These are phyloP conservation scores for Pleuronectes platessa DNA, from an alignment of 2,113 vertebrate species.

Conservation along the genomic window DNA sequence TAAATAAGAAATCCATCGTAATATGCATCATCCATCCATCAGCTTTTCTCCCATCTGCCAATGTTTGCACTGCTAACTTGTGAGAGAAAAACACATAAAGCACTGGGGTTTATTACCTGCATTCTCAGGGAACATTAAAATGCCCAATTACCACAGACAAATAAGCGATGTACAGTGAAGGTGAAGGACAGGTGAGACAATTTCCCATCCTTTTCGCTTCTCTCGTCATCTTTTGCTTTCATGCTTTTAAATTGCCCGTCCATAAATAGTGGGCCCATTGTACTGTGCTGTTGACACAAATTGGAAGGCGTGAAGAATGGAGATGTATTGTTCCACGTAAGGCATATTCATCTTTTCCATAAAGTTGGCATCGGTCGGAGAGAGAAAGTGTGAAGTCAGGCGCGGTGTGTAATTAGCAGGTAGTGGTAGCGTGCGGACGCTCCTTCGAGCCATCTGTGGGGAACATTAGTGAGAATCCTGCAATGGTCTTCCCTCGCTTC, in stretches of 20 bases:
- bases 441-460: conserved; percentile 50
- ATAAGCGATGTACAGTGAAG: conserved; percentile 61
- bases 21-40: conserved; percentile 19
- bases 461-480: conserved; percentile 41
- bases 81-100: conserved; percentile 19
- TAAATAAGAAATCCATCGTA: conserved; percentile 7
- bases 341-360: conserved; percentile 70
- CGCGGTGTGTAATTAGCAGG: conserved; percentile 64
- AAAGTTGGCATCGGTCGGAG: conserved; percentile 49
- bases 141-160: conserved; percentile 68
- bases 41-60: conserved; percentile 16
- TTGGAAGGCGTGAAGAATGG: conserved; percentile 66
- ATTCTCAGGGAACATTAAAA: conserved; percentile 58
- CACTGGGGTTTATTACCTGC: conserved; percentile 47
- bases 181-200: conserved; percentile 64
- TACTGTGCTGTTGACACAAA: conserved; percentile 68
- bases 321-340: conserved; percentile 65
- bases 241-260: conserved; percentile 53
- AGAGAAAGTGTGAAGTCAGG: conserved; percentile 58
- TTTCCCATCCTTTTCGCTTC: conserved; percentile 56
- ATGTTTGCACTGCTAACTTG: conserved; percentile 25
- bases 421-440: conserved; percentile 38
- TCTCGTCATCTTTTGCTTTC: conserved; percentile 53
- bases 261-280: conserved; percentile 68
- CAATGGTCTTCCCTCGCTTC: conserved; percentile 29